Evolutionary conservation across 1,140 invertebrate genomes (phyloP).

Genomic region (Papilio polyxenes): DNA sequence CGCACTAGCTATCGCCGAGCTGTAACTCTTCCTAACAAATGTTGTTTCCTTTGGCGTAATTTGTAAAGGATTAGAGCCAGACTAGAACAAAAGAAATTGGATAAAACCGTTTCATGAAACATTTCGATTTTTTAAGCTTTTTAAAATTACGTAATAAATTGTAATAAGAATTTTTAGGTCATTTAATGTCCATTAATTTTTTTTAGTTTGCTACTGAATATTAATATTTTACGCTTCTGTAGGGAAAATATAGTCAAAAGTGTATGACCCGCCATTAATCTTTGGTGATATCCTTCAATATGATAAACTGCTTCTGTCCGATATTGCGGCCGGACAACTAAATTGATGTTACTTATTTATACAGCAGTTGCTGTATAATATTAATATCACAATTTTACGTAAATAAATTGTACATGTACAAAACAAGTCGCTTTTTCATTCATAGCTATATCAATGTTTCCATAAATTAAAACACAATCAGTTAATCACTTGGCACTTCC

Average conservation of each 20-base stretch:
- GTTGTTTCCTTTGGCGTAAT: constrained; percentile 25
- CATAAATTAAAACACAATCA: too few species aligned
- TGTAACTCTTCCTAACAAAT: constrained; percentile 29
- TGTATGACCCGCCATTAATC: neutral
- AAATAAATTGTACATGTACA: neutral
- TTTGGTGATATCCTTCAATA: constrained; percentile 6
- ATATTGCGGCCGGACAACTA: neutral
- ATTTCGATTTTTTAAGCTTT: neutral
- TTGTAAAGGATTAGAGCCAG: constrained; percentile 24
- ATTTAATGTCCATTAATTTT: neutral
- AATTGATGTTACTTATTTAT: constrained; percentile 4
- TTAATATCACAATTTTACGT: neutral
- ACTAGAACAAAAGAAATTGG: constrained; percentile 15
- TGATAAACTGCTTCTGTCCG: neutral
- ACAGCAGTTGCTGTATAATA: neutral
- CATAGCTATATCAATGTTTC: too few species aligned
- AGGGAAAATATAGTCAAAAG: neutral
- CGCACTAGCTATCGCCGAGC: constrained; percentile 16
- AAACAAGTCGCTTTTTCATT: too few species aligned
- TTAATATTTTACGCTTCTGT: neutral
- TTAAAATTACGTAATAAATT: neutral
- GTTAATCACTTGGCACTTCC: too few species aligned
- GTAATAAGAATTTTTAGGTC: neutral
- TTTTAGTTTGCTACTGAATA: neutral
- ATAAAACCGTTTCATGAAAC: constrained; percentile 11